Percentiles rank a stretch among this genome's conserved stretches.
phyloP scores from a whole-genome alignment of 2,888 invertebrate genomes.

The Reticulitermes lucifugus region DNA sequence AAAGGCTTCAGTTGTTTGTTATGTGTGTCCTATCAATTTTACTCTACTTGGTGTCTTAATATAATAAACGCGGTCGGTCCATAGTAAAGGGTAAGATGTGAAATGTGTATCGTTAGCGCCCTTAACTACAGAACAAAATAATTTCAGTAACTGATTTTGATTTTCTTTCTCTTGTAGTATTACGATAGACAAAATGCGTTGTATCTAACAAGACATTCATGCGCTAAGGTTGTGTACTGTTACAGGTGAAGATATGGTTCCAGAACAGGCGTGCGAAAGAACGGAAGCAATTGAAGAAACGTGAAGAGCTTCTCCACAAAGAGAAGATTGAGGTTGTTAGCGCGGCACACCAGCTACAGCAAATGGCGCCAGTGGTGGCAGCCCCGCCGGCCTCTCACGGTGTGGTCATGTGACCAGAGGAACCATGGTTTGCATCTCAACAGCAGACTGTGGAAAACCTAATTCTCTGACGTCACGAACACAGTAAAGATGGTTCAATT shows the following conservation, averaged over 20 bases:
- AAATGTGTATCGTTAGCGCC: no score
- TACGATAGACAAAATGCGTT: no score
- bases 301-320: conserved; percentile 76
- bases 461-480: conserved; percentile 37
- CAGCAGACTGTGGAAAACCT: conserved; percentile 26
- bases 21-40: no score
- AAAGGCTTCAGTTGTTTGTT: no score
- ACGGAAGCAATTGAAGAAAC: conserved; percentile 88
- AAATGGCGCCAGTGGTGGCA: conserved; percentile 52
- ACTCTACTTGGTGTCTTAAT: no score
- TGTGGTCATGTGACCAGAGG: conserved; percentile 45
- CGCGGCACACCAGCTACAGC: conserved; percentile 54
- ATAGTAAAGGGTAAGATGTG: no score
- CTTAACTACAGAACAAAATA: no score
- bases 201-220: no score
- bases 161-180: no score
- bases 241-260: conserved; percentile 84
- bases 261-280: conserved; percentile 96
- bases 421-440: conserved; percentile 41
- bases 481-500: not conserved
- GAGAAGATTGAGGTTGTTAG: conserved; percentile 64
- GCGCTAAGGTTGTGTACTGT: conserved; percentile 44
- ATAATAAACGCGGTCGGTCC: no score
- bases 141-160: no score
- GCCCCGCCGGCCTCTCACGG: conserved; percentile 56